phyloP scores from a whole-genome alignment of 30 jellyfish, hydroid and myxozoan species.

The Hydractinia symbiolongicarpus region DNA sequence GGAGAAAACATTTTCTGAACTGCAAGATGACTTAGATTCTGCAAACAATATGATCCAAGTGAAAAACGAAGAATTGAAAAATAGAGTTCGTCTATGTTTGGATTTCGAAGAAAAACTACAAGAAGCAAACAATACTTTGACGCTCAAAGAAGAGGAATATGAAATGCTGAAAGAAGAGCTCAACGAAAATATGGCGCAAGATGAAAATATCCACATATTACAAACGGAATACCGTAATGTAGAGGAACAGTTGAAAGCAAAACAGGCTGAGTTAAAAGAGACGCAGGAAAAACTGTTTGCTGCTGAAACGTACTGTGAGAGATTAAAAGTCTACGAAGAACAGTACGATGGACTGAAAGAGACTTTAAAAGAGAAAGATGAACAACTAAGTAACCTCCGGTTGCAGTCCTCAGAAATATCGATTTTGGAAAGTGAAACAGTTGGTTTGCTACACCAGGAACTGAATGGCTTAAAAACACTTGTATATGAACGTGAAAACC shows the following conservation, averaged over 20 bases:
- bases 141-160: constrained; percentile 21
- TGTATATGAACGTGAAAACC: constrained; percentile 36
- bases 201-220: constrained; percentile 35
- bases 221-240: constrained; percentile 43
- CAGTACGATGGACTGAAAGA: constrained; percentile 30
- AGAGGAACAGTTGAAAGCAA: constrained; percentile 23
- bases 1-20: constrained; percentile 14
- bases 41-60: constrained; percentile 24
- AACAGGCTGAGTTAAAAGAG: constrained; percentile 5
- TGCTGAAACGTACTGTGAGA: constrained; percentile 25
- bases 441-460: constrained; percentile 23
- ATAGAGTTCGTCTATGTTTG: background rate
- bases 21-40: constrained; percentile 36
- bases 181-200: constrained; percentile 20
- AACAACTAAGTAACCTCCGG: constrained; percentile 6
- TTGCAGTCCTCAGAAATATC: constrained; percentile 32
- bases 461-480: constrained; percentile 22
- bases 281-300: constrained; percentile 23
- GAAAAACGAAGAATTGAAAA: constrained; percentile 9
- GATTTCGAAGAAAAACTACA: background rate
- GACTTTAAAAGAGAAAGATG: constrained; percentile 22
- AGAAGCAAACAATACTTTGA: background rate
- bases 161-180: constrained; percentile 22
- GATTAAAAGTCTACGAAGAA: constrained; percentile 27
- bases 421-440: constrained; percentile 36